Percentiles rank a stretch among this genome's conserved stretches.
Conservation (phyloP, 2,888 invertebrate genomes). For the Ichneumoninae sp. region DNA sequence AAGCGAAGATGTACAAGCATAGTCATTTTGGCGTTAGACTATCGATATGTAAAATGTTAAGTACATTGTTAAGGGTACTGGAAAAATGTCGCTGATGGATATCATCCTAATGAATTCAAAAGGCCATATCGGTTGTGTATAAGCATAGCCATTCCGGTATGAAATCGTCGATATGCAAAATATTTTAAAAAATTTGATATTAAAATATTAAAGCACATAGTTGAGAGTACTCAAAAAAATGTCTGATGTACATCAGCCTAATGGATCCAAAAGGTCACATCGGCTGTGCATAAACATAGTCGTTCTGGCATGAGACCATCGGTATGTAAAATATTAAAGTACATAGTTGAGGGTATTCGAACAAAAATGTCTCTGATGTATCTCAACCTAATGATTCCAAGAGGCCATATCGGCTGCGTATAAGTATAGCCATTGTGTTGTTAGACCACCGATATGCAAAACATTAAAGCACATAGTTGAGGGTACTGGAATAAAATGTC, state of each 20-base stretch:
- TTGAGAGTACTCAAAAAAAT: not conserved
- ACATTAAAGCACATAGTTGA: too few species aligned
- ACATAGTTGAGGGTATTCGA: too few species aligned
- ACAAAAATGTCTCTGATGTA: too few species aligned
- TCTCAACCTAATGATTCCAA: too few species aligned
- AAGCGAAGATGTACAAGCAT: not conserved
- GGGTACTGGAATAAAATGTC: too few species aligned
- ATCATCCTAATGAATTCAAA: not conserved
- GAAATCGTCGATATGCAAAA: not conserved
- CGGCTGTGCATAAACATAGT: not conserved
- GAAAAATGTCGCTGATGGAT: not conserved
- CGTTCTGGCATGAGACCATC: too few species aligned
- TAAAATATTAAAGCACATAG: not conserved
- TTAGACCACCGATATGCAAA: too few species aligned
- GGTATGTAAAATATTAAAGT: too few species aligned
- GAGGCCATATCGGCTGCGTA: too few species aligned
- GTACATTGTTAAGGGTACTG: not conserved
- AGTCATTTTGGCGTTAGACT: not conserved
- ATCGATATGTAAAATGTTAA: not conserved
- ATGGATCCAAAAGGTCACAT: not conserved
- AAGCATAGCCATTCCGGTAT: not conserved
- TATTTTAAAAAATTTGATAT: too few species aligned
- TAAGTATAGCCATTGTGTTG: too few species aligned
- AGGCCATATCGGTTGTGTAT: not conserved
- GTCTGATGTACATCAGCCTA: not conserved